Base-by-base conservation (phyloP, 2,797 vertebrate genomes). In the Ctenochaetus hawaiiensis region DNA sequence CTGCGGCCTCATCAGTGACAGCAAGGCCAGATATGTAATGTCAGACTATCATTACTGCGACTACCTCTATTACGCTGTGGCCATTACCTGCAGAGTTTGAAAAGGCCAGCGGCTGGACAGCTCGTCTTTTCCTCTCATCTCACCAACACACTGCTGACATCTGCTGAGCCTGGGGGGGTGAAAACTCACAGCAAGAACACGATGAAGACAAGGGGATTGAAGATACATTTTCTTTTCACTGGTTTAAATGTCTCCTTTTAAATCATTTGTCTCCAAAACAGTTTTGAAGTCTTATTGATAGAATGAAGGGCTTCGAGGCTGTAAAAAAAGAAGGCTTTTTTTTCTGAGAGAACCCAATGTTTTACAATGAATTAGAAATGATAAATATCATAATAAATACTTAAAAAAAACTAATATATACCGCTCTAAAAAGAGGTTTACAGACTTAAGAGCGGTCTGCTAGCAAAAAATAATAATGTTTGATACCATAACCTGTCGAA, bases 21-120 rank as follows among this genome's bases (percentile, higher is more conserved):
- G 26, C 66, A 62, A 67, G 75, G 41, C 59, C 77, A 72, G 64
- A 67, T 75, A 60, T 47, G 69, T 76, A 65, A 78, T 60, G 65
- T 62, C 61, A 72, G 23, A n/a, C 53, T 1, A 22, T 78, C 61
- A 77, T 76, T 66, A 45, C 63, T 78, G 30, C 52, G 20, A 13
- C 67, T 54, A 37, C 73, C n/a, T 74, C 61, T 20, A 43, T 58
- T 16, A 67, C 39, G 75, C 69, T 17, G 0, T 1, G 9, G 63
- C 41, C 58, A 71, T 80, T 78, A 44, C 82, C 67, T 82, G 58
- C 63, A 58, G 53, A 69, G 67, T 18, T 43, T 20, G 59, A n/a
- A 39, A 48, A 12, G 48, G 59, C 63, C 72, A 52, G 59, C 56
- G 71, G 65, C 68, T 51, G 59, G 53, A 73, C 20, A 0, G 60